Base-by-base conservation (phyloP, 2,888 invertebrate genomes). In the Cinara cedri region DNA sequence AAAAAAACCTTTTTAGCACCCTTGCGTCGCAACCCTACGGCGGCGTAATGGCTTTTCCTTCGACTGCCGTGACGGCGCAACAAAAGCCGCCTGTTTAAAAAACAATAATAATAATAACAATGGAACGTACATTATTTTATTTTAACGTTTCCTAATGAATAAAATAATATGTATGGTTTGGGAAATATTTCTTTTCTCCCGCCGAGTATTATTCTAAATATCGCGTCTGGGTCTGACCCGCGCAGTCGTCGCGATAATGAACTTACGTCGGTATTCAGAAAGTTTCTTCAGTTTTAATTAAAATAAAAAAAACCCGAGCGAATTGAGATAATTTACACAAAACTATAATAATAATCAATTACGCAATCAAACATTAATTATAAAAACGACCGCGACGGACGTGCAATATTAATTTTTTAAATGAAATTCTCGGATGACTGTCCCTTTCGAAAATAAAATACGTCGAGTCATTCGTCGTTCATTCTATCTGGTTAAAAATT, bases 371-470 rank as follows among this genome's bases (percentile, higher is more conserved):
- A 74, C 34, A 10, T 51, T 21, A 49, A 57, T 74, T 42, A 63
- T 16, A 21, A 44, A 54, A 21, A 75, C 24, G 21, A 21, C 16
- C 10, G 54, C 9, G 46, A 62, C 46, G 62, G 62, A 19, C n/a
- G n/a, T n/a, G 13, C 54, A 34, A 63, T 54, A 65, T 65, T 54
- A 42, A 26, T 65, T 54, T 42, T n/a, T 44, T 1, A 66, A 66
- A 76, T 76, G 66, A 76, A 76, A 76, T 57, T 44, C 26, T 57
- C 4, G 14, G 46, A 76, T 55, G 34, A 76, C 54, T 34, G 51
- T 51, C 51, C 46, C 44, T 46, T 55, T 66, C 2, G 10, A 34
- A 34, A 4, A 34, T 34, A 34, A 34, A 57, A 34, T 66, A 46
- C 14, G 57, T 51, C 46, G 13, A 57, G 66, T 75, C 75, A 46